phyloP scores from a whole-genome alignment of 2,797 vertebrate species.

The Orientallactaga sibirica region DNA sequence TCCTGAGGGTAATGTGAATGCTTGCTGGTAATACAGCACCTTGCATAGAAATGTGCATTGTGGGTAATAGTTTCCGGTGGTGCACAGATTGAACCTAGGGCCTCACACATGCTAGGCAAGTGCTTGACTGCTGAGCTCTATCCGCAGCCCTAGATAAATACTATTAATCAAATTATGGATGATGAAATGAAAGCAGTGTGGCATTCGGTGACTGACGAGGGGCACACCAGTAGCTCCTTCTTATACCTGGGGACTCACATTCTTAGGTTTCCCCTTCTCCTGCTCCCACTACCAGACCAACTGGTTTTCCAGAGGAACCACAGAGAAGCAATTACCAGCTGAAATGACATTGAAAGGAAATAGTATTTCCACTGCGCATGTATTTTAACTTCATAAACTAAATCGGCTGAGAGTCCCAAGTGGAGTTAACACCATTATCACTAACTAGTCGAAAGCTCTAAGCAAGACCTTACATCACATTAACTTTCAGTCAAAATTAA shows the following conservation, averaged over 20 bases:
- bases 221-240: neutral
- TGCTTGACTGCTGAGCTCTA: neutral
- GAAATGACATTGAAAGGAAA: slow-evolving; percentile 60
- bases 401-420: slow-evolving; percentile 24
- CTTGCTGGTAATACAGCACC: slow-evolving; percentile 6
- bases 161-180: slow-evolving; percentile 56
- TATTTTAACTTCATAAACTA: slow-evolving; percentile 56
- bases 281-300: neutral
- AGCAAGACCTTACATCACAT: slow-evolving; percentile 18
- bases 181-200: slow-evolving; percentile 56
- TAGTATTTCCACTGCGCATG: slow-evolving; percentile 1
- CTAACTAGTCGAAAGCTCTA: slow-evolving; percentile 14
- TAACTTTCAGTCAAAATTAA: slow-evolving; percentile 42
- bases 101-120: neutral
- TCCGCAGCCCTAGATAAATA: neutral
- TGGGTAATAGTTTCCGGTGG: neutral
- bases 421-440: slow-evolving; percentile 47
- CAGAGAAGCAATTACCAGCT: slow-evolving; percentile 56
- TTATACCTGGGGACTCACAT: neutral
- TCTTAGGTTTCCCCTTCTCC: neutral
- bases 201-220: slow-evolving; percentile 40
- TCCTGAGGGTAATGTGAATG: neutral
- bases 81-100: neutral
- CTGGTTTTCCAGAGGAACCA: slow-evolving; percentile 36
- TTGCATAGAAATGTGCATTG: slow-evolving; percentile 39